Percentiles rank a stretch among this genome's conserved stretches.
These are phyloP conservation scores for Pilophorus perplexus DNA, from an alignment of 2,888 invertebrate species.

Conservation along the genomic window DNA sequence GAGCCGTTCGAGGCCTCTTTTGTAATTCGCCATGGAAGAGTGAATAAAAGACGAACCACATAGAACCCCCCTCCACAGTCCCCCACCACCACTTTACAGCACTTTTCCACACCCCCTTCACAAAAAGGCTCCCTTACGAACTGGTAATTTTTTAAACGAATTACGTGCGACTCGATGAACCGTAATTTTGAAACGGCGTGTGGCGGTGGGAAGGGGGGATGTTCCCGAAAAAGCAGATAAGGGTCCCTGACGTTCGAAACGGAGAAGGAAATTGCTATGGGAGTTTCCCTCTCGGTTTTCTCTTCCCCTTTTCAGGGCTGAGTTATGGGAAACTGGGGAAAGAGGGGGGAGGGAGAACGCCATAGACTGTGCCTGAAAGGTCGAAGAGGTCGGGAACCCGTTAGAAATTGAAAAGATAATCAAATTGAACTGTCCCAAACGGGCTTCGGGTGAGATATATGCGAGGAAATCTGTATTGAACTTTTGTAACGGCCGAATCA, in stretches of 20 bases:
- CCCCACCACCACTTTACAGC: too few species aligned
- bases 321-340: too few species aligned
- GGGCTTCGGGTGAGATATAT: not conserved
- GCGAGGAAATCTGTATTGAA: not conserved
- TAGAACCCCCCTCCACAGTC: too few species aligned
- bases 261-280: constrained; percentile 13
- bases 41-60: too few species aligned
- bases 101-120: too few species aligned
- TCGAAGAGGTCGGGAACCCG: not conserved
- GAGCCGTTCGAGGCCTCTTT: too few species aligned
- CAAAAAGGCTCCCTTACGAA: too few species aligned
- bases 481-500: not conserved
- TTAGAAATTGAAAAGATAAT: constrained; percentile 16
- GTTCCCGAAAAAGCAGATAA: not conserved
- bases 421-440: constrained; percentile 4
- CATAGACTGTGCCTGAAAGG: too few species aligned
- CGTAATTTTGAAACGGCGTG: constrained; percentile 13
- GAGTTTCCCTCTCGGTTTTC: not conserved
- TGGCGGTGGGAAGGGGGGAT: not conserved
- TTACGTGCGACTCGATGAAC: constrained; percentile 31
- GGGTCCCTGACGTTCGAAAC: not conserved
- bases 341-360: too few species aligned
- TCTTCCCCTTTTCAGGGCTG: not conserved
- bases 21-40: too few species aligned
- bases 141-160: constrained; percentile 15